These are phyloP conservation scores for Ips nitidus DNA, from an alignment of 1,140 invertebrate species.

Conservation along the genomic window DNA sequence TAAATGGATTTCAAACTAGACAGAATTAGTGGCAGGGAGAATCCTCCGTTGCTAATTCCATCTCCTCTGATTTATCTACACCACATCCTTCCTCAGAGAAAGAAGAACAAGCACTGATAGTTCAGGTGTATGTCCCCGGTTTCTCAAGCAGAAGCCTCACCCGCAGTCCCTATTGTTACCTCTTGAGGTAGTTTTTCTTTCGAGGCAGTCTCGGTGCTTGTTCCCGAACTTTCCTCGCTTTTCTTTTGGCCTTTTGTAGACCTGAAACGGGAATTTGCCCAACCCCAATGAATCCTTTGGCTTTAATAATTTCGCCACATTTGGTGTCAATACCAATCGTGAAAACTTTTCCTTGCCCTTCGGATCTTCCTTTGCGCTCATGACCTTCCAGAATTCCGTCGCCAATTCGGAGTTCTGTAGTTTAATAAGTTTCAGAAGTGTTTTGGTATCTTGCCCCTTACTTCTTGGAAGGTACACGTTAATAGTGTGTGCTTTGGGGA, in stretches of 20 bases:
- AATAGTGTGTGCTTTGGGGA: conserved; percentile 2
- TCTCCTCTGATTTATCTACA: too few species aligned
- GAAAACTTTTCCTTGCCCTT: background rate
- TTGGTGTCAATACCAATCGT: background rate
- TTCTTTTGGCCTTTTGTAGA: background rate
- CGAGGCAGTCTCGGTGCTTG: background rate
- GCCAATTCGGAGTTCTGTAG: background rate
- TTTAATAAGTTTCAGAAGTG: background rate
- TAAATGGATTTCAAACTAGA: too few species aligned
- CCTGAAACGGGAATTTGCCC: conserved; percentile 3
- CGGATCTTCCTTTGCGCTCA: background rate
- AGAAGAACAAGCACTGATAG: too few species aligned
- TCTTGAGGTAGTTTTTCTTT: background rate
- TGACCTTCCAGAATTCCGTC: background rate
- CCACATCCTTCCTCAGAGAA: too few species aligned
- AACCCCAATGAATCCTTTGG: background rate
- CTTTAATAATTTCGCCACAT: background rate
- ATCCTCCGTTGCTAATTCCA: too few species aligned
- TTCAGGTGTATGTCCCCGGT: background rate
- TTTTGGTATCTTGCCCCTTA: background rate
- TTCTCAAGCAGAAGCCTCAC: background rate
- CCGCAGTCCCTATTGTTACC: background rate
- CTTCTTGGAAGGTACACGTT: background rate
- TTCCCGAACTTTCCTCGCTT: background rate
- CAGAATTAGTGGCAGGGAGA: too few species aligned